Evolutionary conservation across 2,113 vertebrate species (phyloP), one percentile per base, ranked within the genome.

Genomic region (Dromaius novaehollandiae): DNA sequence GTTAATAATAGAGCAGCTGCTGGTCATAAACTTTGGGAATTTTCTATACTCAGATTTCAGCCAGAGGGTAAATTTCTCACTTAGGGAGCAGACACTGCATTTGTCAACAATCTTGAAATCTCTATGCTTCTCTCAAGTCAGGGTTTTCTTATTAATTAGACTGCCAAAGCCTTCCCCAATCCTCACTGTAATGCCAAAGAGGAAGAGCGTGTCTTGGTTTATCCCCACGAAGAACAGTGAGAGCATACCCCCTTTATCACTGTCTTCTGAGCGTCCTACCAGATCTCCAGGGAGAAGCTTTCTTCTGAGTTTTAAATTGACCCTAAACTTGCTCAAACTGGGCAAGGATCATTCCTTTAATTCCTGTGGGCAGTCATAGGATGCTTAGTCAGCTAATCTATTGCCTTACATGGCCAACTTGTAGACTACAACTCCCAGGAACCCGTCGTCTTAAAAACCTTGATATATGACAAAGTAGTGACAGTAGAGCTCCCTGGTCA

Each of bases 1-100:
- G 34, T 89, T 91, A 77, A 61, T 85, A 79, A 85, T 11, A 88
- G 86, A 95, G 40, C 70, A 95, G 64, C 68, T 91, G 78, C 69
- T 71, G 36, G 36, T 85, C 13, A 7, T 74, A 55, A 82, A 38
- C 11, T 79, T 30, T 80, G 66, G 58, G 48, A 90, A 69, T 80
- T 89, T 80, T 34, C 36, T 87, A 28, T 61, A 30, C 20, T 76
- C n/a, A 84, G 5, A 69, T 96, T 85, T 85, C 63, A 85, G 84
- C 24, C 50, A 82, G 58, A 87, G 36, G 51, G 69, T 65, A 60
- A 42, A 80, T 82, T 85, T 95, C 40, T 92, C 30, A 63, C 6
- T 63, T 36, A 58, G 34, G 40, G 36, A 93, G 36, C 22, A 86
- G 61, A 69, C 42, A 8, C 28, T 82, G 48, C 61, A 15, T 34